Evolutionary conservation across 2,888 invertebrate species (phyloP), one percentile per base, ranked within the genome.

Genomic region (Torymus aiolomorphi): DNA sequence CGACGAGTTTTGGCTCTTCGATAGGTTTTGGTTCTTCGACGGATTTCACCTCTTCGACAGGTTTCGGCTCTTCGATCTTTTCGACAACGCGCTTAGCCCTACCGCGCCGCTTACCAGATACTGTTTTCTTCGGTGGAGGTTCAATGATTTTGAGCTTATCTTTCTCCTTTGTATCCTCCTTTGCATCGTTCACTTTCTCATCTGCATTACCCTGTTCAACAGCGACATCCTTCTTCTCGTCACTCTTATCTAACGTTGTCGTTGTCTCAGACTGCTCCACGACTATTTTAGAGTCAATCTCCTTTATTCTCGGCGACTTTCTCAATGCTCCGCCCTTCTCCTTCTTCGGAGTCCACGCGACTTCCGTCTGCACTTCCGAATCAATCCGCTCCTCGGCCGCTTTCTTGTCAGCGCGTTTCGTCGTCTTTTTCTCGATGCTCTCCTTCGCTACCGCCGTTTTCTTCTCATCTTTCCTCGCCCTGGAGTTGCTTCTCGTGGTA

Each of bases 301-400:
- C 83, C 14, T 66, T 76, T 0, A 73, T 88, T 65, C 88, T 87
- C 56, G 84, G 81, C 0, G 87, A 89, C 65, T 88, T 88, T 67
- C 86, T 86, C 66, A 86, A n/a, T 0, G 56, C 49, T 75, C 78
- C n/a, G 63, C 31, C 8, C 12, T 80, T 84, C 18, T 84, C 84
- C 16, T 82, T 81, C 70, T 82, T 78, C 24, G 24, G 13, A 0
- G 56, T 16, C 20, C 18, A 62, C 10, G 52, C n/a, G 1, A n/a
- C 8, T 18, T 69, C 74, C 14, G 54, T 18, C 54, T 54, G 59
- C 12, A 10, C n/a, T 12, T 81, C 78, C n/a, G 24, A 16, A 59
- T 72, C 63, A 0, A 24, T 3, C 2, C 71, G 2, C 14, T 24
- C 76, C 5, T 61, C 80, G 12, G n/a, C 51, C 13, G 63, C 24